phyloP scores from a whole-genome alignment of 1,140 invertebrate genomes.

The Ruditapes philippinarum region DNA sequence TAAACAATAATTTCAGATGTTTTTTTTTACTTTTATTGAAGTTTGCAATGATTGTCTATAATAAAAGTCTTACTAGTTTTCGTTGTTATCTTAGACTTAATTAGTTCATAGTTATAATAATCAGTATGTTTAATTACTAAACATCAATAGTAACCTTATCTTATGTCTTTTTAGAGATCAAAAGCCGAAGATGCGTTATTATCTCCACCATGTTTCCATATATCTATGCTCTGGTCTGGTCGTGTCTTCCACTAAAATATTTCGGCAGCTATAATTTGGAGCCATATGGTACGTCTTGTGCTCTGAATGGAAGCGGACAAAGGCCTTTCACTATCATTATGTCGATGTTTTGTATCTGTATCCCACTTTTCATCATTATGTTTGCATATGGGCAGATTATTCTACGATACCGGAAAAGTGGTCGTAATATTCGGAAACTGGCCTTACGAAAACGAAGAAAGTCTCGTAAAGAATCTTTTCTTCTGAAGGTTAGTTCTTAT shows the following conservation, averaged over 20 bases:
- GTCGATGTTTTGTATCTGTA: slow-evolving; percentile 73
- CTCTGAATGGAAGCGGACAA: slow-evolving; percentile 83
- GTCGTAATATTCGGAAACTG: neutral
- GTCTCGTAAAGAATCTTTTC: neutral
- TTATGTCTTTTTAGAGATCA: slow-evolving; percentile 33
- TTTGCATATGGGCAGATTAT: slow-evolving; percentile 56
- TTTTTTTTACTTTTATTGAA: no score
- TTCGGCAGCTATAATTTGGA: slow-evolving; percentile 84
- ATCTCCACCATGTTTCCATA: slow-evolving; percentile 54
- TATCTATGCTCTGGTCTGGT: slow-evolving; percentile 75
- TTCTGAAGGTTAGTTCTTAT: neutral
- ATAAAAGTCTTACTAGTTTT: no score
- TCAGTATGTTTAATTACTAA: no score
- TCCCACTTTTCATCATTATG: slow-evolving; percentile 74
- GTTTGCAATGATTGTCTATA: no score
- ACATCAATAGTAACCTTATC: no score
- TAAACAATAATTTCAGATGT: no score
- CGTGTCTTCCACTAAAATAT: slow-evolving; percentile 77
- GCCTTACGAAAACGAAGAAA: neutral
- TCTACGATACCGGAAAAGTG: neutral
- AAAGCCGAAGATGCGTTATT: neutral
- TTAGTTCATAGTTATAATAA: no score
- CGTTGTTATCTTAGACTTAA: no score
- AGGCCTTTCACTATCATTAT: slow-evolving; percentile 73
- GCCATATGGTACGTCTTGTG: slow-evolving; percentile 84